phyloP scores from a whole-genome alignment of 2,888 invertebrate species.

The Polydrusus pterygomalis region DNA sequence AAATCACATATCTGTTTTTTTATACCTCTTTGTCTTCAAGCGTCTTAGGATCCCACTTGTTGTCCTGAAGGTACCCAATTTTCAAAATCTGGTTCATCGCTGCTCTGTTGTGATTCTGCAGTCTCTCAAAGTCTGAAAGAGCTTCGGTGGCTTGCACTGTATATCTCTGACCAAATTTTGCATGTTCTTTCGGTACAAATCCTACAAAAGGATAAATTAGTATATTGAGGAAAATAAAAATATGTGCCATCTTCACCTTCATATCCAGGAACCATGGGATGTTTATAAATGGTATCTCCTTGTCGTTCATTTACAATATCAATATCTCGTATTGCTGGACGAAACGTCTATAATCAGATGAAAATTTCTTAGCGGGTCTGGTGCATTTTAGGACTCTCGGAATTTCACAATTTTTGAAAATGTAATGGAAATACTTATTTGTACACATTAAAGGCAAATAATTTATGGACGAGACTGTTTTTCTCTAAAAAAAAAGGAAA shows the following conservation, averaged over 20 bases:
- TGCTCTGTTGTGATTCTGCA: slow-evolving; percentile 76
- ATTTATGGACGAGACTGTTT: too few species aligned
- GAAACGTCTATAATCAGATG: slow-evolving; percentile 71
- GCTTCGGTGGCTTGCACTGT: slow-evolving; percentile 83
- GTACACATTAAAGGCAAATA: too few species aligned
- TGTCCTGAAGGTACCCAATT: slow-evolving; percentile 77
- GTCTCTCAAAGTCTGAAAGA: slow-evolving; percentile 81
- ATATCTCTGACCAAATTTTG: slow-evolving; percentile 82
- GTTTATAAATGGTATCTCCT: slow-evolving; percentile 81
- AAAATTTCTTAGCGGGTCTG: background rate
- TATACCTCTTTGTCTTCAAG: slow-evolving; percentile 77
- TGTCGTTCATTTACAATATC: slow-evolving; percentile 79
- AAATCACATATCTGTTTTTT: background rate
- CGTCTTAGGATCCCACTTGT: slow-evolving; percentile 78
- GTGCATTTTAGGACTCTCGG: too few species aligned
- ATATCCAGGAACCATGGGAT: slow-evolving; percentile 85
- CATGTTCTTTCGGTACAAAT: slow-evolving; percentile 80
- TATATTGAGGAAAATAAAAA: too few species aligned
- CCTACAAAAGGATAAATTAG: slow-evolving; percentile 66
- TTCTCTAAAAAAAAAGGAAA: too few species aligned
- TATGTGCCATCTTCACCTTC: slow-evolving; percentile 74
- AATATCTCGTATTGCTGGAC: slow-evolving; percentile 80
- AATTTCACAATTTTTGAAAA: too few species aligned
- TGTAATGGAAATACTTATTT: too few species aligned
- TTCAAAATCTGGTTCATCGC: slow-evolving; percentile 77